A percentile compares a stretch with the other conserved stretches of the same genome.
Conservation (phyloP, 23 tunicate species). For the Ciona savignyi region DNA sequence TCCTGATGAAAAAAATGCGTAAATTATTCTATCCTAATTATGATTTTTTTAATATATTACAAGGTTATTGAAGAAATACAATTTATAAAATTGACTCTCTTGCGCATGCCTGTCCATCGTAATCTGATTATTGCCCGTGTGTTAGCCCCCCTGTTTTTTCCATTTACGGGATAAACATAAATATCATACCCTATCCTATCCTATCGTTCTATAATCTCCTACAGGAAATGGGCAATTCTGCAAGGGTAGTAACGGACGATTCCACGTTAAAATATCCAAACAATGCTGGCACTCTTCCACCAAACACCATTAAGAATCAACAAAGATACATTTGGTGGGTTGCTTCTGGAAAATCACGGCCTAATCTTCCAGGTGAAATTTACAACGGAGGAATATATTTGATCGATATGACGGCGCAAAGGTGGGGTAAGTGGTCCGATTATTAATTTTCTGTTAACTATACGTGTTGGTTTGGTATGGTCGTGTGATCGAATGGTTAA, state of each 20-base stretch:
- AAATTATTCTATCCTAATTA: neutral
- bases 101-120: neutral
- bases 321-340: constrained; percentile 95
- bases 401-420: constrained; percentile 44
- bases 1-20: neutral
- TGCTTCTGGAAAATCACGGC: constrained; percentile 53
- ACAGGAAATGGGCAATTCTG: constrained; percentile 10
- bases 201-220: neutral
- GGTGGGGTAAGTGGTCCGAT: constrained; percentile 77
- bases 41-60: neutral
- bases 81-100: neutral
- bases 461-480: too few relatives aligned
- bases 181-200: too few relatives aligned
- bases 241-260: neutral
- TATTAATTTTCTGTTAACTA: too few relatives aligned
- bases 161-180: too few relatives aligned
- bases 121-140: too few relatives aligned
- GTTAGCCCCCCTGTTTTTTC: too few relatives aligned
- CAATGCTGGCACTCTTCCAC: constrained; percentile 76
- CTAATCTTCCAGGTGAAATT: constrained; percentile 4
- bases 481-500: too few relatives aligned
- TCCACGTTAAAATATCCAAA: constrained; percentile 31
- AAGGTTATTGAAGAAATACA: neutral
- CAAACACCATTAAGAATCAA: constrained; percentile 50
- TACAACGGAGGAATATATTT: constrained; percentile 73